Conservation (phyloP, 2,113 vertebrate genomes). For the Drymodes brunneopygia region DNA sequence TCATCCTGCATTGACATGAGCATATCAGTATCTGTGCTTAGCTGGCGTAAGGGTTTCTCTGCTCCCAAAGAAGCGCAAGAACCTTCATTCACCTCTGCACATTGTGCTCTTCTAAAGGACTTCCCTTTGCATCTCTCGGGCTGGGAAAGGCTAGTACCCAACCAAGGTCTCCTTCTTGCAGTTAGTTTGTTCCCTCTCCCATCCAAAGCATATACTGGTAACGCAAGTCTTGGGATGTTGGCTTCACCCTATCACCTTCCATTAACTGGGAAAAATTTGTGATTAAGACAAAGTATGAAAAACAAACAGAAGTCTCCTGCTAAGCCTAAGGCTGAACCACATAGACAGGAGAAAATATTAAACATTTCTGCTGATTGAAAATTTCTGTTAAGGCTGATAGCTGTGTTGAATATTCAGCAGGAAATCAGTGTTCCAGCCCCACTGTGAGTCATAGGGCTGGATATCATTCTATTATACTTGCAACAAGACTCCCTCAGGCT, state of each 20-base stretch:
- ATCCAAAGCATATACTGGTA: neutral
- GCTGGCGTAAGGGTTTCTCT: fast-evolving
- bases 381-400: neutral
- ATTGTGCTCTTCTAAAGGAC: neutral
- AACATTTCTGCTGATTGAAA: neutral
- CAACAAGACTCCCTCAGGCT: neutral
- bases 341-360: neutral
- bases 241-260: neutral
- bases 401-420: neutral
- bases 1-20: neutral
- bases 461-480: neutral
- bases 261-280: neutral
- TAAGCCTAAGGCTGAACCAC: neutral
- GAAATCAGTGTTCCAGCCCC: neutral
- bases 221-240: neutral
- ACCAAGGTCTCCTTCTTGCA: neutral
- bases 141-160: neutral
- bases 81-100: neutral
- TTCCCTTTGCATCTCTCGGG: neutral
- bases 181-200: neutral
- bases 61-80: neutral
- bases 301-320: neutral
- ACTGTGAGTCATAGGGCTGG: neutral
- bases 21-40: neutral
- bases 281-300: neutral